phyloP scores from a whole-genome alignment of 1,140 invertebrate genomes.

The Diuraphis noxia region DNA sequence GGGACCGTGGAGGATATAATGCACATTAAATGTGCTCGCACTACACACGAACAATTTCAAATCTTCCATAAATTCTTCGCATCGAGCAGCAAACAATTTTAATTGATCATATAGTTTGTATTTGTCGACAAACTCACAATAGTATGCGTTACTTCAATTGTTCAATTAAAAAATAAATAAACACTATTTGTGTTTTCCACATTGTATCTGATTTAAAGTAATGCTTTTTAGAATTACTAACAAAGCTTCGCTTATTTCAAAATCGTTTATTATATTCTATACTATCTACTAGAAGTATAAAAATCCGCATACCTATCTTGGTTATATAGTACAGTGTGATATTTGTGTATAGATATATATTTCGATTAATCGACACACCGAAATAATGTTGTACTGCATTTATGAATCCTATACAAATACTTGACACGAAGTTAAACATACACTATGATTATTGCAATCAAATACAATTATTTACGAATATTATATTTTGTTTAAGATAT shows the following conservation, averaged over 20 bases:
- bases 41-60: background rate
- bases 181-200: constrained; percentile 4
- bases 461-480: background rate
- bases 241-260: background rate
- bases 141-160: background rate
- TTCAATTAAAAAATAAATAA: background rate
- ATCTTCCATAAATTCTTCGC: constrained; percentile 20
- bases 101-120: constrained; percentile 2
- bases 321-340: background rate
- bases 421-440: background rate
- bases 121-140: background rate
- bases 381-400: background rate
- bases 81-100: background rate
- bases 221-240: background rate
- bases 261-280: background rate
- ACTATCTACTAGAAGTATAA: background rate
- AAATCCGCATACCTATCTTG: background rate
- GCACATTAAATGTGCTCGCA: background rate
- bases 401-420: background rate
- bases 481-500: background rate
- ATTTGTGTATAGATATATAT: background rate
- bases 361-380: background rate
- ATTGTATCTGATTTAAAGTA: background rate
- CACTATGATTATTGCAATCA: background rate
- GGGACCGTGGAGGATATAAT: background rate